Percentiles rank a stretch among this genome's conserved stretches.
These are phyloP conservation scores for Margaritifera margaritifera DNA, from an alignment of 2,888 invertebrate genomes.

Conservation along the genomic window DNA sequence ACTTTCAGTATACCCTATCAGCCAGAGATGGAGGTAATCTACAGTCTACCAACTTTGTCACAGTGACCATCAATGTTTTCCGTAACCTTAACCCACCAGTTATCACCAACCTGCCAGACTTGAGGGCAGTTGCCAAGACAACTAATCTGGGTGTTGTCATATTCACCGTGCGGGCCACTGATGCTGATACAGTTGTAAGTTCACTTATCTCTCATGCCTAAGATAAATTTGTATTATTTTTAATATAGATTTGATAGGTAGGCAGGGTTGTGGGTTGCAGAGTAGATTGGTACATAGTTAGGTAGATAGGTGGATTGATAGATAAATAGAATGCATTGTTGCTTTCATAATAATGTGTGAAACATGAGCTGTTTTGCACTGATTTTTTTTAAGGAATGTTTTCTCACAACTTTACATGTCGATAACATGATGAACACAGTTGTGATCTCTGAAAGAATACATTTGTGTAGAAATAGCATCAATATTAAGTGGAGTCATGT, in stretches of 20 bases:
- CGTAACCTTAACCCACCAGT: constrained; percentile 52
- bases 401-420: too few species aligned
- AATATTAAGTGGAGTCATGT: too few species aligned
- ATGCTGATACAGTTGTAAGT: constrained; percentile 45
- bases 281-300: too few species aligned
- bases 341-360: too few species aligned
- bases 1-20: constrained; percentile 44
- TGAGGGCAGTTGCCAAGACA: constrained; percentile 41
- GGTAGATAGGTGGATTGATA: too few species aligned
- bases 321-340: too few species aligned
- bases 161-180: constrained; percentile 46
- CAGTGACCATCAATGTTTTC: constrained; percentile 45
- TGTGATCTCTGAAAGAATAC: too few species aligned
- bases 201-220: not conserved
- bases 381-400: too few species aligned
- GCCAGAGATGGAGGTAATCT: constrained; percentile 61
- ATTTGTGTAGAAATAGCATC: too few species aligned
- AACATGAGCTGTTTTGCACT: too few species aligned
- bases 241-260: not conserved
- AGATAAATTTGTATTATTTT: not conserved
- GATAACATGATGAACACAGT: too few species aligned
- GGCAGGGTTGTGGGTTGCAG: too few species aligned
- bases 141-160: constrained; percentile 34
- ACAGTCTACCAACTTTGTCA: constrained; percentile 28
- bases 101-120: constrained; percentile 22